Evolutionary conservation across 2,888 invertebrate species (phyloP).

Genomic region (Uropetala carovei): DNA sequence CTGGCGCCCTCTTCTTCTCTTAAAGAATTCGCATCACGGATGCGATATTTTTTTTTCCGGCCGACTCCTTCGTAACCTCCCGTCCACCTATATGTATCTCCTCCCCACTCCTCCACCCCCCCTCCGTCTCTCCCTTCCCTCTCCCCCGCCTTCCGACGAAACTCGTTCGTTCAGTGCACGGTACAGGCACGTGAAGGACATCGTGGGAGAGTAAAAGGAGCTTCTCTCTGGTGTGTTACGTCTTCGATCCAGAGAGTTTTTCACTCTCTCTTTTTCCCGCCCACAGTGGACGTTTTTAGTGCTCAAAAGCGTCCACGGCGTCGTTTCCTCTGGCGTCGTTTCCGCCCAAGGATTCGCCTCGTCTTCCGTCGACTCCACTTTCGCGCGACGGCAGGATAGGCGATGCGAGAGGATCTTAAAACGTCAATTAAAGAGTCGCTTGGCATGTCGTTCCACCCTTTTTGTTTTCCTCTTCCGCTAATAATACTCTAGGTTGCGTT

Average conservation of each 20-base stretch:
- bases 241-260: slow-evolving; percentile 16
- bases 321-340: too few relatives aligned
- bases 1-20: neutral
- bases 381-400: too few relatives aligned
- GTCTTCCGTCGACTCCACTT: too few relatives aligned
- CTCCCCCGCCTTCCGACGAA: slow-evolving; percentile 10
- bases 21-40: slow-evolving; percentile 30
- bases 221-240: neutral
- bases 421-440: too few relatives aligned
- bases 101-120: neutral
- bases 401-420: too few relatives aligned
- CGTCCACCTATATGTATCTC: neutral
- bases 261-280: neutral
- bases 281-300: neutral
- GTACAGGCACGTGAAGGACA: slow-evolving; percentile 52
- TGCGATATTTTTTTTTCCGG: neutral
- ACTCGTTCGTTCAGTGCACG: slow-evolving; percentile 41
- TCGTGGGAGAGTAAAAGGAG: slow-evolving; percentile 40
- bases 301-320: too few relatives aligned
- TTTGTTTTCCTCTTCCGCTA: too few relatives aligned
- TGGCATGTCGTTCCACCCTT: too few relatives aligned
- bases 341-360: too few relatives aligned
- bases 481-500: too few relatives aligned
- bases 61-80: neutral
- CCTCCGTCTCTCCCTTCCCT: neutral